Percentiles rank a stretch among this genome's conserved stretches.
These are phyloP conservation scores for Limenitis camilla DNA, from an alignment of 2,888 invertebrate species.

Conservation along the genomic window DNA sequence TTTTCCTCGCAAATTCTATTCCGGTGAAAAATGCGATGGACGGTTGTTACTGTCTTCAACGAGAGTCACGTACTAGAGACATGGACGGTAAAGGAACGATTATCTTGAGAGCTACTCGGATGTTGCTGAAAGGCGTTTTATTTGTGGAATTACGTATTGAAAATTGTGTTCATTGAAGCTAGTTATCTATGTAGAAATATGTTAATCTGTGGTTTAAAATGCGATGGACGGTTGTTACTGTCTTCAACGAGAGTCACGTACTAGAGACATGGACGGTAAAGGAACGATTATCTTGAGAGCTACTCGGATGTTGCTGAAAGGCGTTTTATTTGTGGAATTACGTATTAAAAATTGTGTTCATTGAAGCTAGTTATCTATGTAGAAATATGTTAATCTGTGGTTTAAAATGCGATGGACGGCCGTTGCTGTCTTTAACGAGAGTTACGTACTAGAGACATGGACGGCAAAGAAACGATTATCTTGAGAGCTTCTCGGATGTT, in stretches of 20 bases:
- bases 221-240: constrained; percentile 37
- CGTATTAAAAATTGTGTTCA: background rate
- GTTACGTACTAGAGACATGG: constrained; percentile 55
- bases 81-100: constrained; percentile 40
- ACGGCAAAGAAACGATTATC: constrained; percentile 44
- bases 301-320: constrained; percentile 4
- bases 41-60: constrained; percentile 34
- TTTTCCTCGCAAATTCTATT: constrained; percentile 49
- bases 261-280: constrained; percentile 42
- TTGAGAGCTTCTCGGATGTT: constrained; percentile 25
- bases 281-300: constrained; percentile 40
- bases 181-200: too few relatives aligned
- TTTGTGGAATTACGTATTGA: background rate
- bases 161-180: too few relatives aligned
- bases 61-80: constrained; percentile 60
- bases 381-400: too few relatives aligned
- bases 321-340: background rate
- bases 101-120: constrained; percentile 33
- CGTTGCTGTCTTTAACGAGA: constrained; percentile 41
- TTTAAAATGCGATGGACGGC: constrained; percentile 50
- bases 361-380: too few relatives aligned
- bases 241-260: constrained; percentile 57
- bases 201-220: constrained; percentile 61
- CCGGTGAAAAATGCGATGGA: constrained; percentile 52
- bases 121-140: constrained; percentile 1